phyloP scores from a whole-genome alignment of 2,888 invertebrate species.

The Chrysolina haemoptera region DNA sequence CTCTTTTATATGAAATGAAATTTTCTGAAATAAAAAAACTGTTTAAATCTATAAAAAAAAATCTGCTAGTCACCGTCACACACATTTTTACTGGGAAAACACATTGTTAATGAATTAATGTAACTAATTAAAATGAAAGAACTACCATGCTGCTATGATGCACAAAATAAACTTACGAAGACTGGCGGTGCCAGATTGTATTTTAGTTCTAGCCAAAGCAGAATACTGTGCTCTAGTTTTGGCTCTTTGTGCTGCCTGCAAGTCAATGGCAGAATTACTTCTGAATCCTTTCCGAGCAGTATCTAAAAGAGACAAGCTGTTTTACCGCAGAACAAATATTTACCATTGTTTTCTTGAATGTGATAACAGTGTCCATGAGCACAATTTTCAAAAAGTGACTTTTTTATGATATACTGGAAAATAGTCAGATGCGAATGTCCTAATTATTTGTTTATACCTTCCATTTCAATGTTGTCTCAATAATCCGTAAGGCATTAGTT shows the following conservation, averaged over 20 bases:
- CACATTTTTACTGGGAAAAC: not conserved
- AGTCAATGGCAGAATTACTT: constrained; percentile 94
- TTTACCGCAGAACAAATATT: not conserved
- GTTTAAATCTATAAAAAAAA: too few relatives aligned
- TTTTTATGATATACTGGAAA: too few relatives aligned
- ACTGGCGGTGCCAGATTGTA: constrained; percentile 76
- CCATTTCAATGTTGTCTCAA: too few relatives aligned
- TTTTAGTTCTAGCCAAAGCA: constrained; percentile 83
- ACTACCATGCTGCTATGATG: constrained; percentile 12
- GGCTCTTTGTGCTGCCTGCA: constrained; percentile 91
- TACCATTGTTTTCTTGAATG: too few relatives aligned
- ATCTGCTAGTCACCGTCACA: not conserved
- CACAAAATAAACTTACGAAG: constrained; percentile 78
- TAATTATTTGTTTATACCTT: too few relatives aligned
- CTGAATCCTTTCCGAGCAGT: constrained; percentile 74
- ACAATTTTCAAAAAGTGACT: too few relatives aligned
- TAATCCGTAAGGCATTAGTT: too few relatives aligned
- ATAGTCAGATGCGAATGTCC: too few relatives aligned
- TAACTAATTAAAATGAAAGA: not conserved
- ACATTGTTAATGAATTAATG: not conserved
- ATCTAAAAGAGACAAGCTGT: constrained; percentile 53
- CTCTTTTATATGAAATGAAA: too few relatives aligned
- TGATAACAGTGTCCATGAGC: too few relatives aligned
- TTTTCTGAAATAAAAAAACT: too few relatives aligned
- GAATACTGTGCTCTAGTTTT: constrained; percentile 88